Percentiles rank a stretch among this genome's conserved stretches.
Evolutionary conservation across 2,888 invertebrate genomes (phyloP).

Genomic region (Ichneumon xanthorius): DNA sequence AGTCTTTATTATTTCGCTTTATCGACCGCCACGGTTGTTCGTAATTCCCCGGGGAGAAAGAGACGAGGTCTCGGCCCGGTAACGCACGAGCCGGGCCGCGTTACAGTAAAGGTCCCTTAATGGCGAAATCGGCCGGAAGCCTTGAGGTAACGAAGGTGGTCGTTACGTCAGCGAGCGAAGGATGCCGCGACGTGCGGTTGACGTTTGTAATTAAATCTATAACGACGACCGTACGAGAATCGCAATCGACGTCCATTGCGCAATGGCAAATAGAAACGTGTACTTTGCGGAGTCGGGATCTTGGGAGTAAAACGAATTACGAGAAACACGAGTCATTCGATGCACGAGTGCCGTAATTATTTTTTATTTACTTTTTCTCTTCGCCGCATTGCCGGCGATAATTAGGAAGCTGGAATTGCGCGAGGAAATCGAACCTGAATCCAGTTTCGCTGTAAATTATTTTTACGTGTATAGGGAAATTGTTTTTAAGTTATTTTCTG

Average conservation of each 20-base stretch:
- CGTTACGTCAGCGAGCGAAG: slow-evolving; percentile 49
- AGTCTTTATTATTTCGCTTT: slow-evolving; percentile 32
- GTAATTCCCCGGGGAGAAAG: background rate
- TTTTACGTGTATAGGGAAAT: background rate
- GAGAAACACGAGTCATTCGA: background rate
- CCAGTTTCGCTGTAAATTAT: background rate
- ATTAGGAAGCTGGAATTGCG: background rate
- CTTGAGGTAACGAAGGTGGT: slow-evolving; percentile 47
- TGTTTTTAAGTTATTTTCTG: background rate
- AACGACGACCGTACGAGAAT: slow-evolving; percentile 40
- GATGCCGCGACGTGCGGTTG: slow-evolving; percentile 36
- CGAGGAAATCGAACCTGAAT: background rate
- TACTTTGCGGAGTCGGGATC: slow-evolving; percentile 18
- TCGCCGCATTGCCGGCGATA: background rate
- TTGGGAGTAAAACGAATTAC: slow-evolving; percentile 5
- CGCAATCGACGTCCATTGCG: slow-evolving; percentile 25
- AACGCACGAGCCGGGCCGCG: background rate
- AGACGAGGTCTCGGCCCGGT: background rate
- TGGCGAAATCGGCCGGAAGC: slow-evolving; percentile 37
- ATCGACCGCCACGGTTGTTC: slow-evolving; percentile 12
- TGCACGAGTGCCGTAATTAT: background rate
- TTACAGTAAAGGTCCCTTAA: slow-evolving; percentile 12
- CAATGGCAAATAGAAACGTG: slow-evolving; percentile 44
- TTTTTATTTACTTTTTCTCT: background rate
- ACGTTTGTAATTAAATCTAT: slow-evolving; percentile 60